Evolutionary conservation across 2,888 invertebrate species (phyloP).

Genomic region (Netelia virgata): DNA sequence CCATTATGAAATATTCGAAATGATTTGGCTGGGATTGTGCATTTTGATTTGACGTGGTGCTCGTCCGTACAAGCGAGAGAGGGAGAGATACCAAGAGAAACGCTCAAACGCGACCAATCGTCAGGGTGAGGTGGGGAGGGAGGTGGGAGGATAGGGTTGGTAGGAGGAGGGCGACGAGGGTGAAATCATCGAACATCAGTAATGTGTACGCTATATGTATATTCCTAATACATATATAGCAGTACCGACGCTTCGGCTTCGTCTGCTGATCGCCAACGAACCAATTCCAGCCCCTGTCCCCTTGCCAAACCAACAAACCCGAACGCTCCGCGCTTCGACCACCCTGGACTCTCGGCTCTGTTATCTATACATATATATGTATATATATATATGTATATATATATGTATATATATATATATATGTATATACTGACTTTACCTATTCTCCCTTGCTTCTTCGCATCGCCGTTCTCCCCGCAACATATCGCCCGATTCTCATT

Average conservation of each 20-base stretch:
- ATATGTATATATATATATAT: background rate
- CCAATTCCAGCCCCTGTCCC: constrained; percentile 65
- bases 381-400: background rate
- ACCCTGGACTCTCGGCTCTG: constrained; percentile 24
- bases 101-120: constrained; percentile 51
- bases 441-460: background rate
- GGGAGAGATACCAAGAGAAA: constrained; percentile 49
- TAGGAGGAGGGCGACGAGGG: background rate
- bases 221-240: constrained; percentile 42
- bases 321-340: constrained; percentile 35
- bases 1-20: constrained; percentile 84
- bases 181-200: constrained; percentile 55
- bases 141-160: constrained; percentile 4
- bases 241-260: constrained; percentile 56
- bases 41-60: constrained; percentile 83
- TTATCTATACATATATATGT: background rate
- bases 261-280: constrained; percentile 67
- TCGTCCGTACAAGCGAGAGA: constrained; percentile 68
- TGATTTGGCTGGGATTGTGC: constrained; percentile 83
- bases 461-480: background rate
- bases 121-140: constrained; percentile 5
- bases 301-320: constrained; percentile 26
- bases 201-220: constrained; percentile 46
- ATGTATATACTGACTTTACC: background rate
- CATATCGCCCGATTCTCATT: background rate